These are phyloP conservation scores for Drosophila aff. DNA, from an alignment of 1,140 invertebrate genomes.

Conservation along the genomic window DNA sequence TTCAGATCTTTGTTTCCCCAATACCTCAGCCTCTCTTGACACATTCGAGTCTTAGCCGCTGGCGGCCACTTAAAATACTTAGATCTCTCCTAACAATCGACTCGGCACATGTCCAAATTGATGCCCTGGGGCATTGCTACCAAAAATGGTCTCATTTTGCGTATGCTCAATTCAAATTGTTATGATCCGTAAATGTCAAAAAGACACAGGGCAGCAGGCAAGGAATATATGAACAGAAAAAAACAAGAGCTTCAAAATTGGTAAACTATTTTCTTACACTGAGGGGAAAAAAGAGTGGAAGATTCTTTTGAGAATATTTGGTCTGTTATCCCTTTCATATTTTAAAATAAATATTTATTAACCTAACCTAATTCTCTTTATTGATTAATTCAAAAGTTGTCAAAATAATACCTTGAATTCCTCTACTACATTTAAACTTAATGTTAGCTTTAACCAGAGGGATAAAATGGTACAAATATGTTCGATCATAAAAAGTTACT, in stretches of 20 bases:
- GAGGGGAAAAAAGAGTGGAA: not conserved
- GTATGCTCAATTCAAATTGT: conserved; percentile 81
- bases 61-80: conserved; percentile 76
- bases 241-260: conserved; percentile 16
- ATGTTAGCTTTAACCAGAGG: not conserved
- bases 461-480: not conserved
- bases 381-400: too few species aligned
- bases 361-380: not conserved
- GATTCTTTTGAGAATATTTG: too few species aligned
- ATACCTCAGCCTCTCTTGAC: conserved; percentile 29
- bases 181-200: conserved; percentile 84
- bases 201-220: conserved; percentile 27
- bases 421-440: too few species aligned
- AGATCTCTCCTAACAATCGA: conserved; percentile 60
- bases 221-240: conserved; percentile 22
- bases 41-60: conserved; percentile 35
- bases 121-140: conserved; percentile 80
- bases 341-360: not conserved
- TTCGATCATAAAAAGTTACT: not conserved
- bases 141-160: conserved; percentile 82
- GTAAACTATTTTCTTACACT: conserved; percentile 15
- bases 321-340: too few species aligned
- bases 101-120: conserved; percentile 81
- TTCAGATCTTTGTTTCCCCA: conserved; percentile 9
- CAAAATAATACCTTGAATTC: not conserved